Evolutionary conservation across 2,888 invertebrate genomes (phyloP).

Genomic region (Zhengitettix transpicula): DNA sequence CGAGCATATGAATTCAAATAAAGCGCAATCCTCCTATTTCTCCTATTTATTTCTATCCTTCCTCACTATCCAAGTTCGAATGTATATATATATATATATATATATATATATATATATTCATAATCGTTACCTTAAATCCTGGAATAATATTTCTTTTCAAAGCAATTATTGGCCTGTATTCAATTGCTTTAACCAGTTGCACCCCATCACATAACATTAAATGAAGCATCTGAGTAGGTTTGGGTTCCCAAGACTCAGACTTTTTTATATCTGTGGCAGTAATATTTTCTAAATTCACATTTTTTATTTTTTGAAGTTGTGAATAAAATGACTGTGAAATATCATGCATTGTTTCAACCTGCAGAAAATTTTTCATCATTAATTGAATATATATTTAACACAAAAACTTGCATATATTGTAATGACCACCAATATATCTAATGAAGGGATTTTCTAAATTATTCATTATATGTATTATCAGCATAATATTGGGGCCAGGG

Average conservation of each 20-base stretch:
- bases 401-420: no score
- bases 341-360: slow-evolving; percentile 28
- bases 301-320: slow-evolving; percentile 38
- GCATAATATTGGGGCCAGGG: no score
- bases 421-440: no score
- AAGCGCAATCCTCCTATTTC: no score
- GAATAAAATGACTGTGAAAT: slow-evolving; percentile 35
- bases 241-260: slow-evolving; percentile 36
- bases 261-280: slow-evolving; percentile 24
- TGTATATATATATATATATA: no score
- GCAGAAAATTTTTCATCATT: background rate
- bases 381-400: no score
- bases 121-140: slow-evolving; percentile 17
- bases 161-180: slow-evolving; percentile 23
- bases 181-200: slow-evolving; percentile 50
- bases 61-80: no score
- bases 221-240: slow-evolving; percentile 46
- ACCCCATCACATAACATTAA: slow-evolving; percentile 58
- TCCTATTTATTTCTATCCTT: no score
- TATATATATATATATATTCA: no score
- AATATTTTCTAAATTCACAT: slow-evolving; percentile 24
- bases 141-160: slow-evolving; percentile 16
- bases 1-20: no score
- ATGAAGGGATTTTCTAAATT: no score
- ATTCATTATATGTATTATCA: no score